These are phyloP conservation scores for Halictus rubicundus DNA, from an alignment of 1,140 invertebrate genomes.

Conservation along the genomic window DNA sequence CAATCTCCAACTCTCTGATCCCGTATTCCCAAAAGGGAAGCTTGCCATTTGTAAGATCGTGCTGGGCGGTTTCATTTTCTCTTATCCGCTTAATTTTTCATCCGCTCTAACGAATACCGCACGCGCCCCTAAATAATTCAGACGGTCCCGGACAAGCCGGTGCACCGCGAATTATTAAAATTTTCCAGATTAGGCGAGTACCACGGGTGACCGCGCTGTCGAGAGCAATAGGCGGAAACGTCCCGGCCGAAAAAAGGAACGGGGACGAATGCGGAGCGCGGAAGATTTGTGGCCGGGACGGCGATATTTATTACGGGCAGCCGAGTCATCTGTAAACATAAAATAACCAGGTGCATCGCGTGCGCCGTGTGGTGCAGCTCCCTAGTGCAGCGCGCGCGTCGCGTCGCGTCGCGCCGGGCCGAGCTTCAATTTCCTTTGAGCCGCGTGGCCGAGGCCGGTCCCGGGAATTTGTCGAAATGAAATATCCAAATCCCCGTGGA, in stretches of 20 bases:
- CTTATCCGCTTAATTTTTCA: neutral
- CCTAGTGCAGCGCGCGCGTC: constrained; percentile 13
- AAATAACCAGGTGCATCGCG: constrained; percentile 45
- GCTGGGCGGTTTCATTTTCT: no score
- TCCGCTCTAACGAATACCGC: neutral
- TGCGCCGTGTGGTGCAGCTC: neutral
- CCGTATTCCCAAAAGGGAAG: no score
- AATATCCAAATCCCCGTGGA: constrained; percentile 36
- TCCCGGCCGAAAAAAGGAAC: constrained; percentile 15
- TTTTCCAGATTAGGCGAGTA: neutral
- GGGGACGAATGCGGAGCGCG: constrained; percentile 19
- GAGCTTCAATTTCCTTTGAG: constrained; percentile 44
- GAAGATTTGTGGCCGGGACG: constrained; percentile 44
- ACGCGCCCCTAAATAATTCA: neutral
- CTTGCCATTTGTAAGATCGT: no score
- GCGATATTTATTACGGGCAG: constrained; percentile 47
- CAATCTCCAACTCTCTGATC: no score
- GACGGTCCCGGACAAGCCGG: neutral
- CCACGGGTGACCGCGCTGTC: neutral
- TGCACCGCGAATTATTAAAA: neutral
- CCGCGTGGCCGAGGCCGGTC: neutral
- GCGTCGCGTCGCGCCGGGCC: neutral
- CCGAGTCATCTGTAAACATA: constrained; percentile 56
- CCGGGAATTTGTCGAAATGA: constrained; percentile 39
- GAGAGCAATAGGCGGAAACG: constrained; percentile 2